Conservation (phyloP, 2,888 invertebrate species). For the Watsonalla cultraria region DNA sequence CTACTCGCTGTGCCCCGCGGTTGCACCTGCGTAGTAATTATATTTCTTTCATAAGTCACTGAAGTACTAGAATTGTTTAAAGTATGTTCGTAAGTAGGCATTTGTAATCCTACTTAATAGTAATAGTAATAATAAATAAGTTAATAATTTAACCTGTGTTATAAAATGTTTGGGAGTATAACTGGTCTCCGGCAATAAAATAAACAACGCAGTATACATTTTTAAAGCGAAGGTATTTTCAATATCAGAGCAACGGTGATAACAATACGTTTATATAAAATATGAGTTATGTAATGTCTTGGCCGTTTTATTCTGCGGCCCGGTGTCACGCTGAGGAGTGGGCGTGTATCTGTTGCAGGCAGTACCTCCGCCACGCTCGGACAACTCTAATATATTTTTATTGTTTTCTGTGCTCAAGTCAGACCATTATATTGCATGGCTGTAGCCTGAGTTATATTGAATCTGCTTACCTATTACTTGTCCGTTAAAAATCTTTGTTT, state of each 20-base stretch:
- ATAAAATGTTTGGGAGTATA: neutral
- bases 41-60: neutral
- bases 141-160: too few species aligned
- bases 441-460: too few species aligned
- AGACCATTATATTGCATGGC: too few species aligned
- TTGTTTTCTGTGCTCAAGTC: conserved; percentile 14
- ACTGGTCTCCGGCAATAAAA: neutral
- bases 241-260: conserved; percentile 2
- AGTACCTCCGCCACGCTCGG: conserved; percentile 43
- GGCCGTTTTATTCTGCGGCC: conserved; percentile 44
- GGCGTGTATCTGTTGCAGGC: conserved; percentile 56
- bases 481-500: too few species aligned
- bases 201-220: neutral
- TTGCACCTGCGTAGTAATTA: too few species aligned
- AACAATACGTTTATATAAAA: conserved; percentile 12
- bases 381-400: conserved; percentile 33
- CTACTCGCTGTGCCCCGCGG: too few species aligned
- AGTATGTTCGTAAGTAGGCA: too few species aligned
- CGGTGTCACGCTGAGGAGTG: conserved; percentile 49
- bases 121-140: too few species aligned
- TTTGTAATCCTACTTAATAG: too few species aligned
- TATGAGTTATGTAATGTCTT: conserved; percentile 26
- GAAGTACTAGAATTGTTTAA: too few species aligned
- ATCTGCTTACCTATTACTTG: too few species aligned
- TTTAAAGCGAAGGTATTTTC: conserved; percentile 3